Conservation (phyloP, 2,113 vertebrate genomes). For the Apaloderma vittatum region DNA sequence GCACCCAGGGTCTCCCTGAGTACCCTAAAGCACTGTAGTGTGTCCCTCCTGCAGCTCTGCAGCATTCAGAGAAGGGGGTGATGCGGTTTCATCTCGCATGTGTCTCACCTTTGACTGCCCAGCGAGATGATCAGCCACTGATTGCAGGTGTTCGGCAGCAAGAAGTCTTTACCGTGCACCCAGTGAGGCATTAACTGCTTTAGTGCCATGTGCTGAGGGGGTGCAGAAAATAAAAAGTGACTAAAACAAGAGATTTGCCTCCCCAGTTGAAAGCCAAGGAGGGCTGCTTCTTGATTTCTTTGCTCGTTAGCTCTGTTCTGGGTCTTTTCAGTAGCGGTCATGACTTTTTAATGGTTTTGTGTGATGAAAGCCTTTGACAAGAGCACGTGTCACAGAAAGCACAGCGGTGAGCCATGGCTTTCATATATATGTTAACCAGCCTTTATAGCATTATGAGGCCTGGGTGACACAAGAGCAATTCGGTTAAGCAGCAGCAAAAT, state of each 20-base stretch:
- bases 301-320: neutral
- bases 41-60: neutral
- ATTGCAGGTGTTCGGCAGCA: neutral
- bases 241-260: neutral
- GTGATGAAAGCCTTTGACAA: constrained; percentile 37
- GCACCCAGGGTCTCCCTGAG: neutral
- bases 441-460: neutral
- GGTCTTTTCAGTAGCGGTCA: neutral
- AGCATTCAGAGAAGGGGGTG: neutral
- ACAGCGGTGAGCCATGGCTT: constrained; percentile 37
- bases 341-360: neutral
- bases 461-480: constrained; percentile 31
- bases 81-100: fast-evolving
- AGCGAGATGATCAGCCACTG: neutral
- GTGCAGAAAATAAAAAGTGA: neutral
- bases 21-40: neutral
- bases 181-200: neutral
- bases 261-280: neutral
- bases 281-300: neutral
- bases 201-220: fast-evolving
- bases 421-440: constrained; percentile 66
- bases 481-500: neutral
- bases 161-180: neutral
- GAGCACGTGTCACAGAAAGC: neutral
- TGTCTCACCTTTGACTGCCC: neutral